Conservation (phyloP, 1,140 invertebrate genomes). For the Drosophila sp. region DNA sequence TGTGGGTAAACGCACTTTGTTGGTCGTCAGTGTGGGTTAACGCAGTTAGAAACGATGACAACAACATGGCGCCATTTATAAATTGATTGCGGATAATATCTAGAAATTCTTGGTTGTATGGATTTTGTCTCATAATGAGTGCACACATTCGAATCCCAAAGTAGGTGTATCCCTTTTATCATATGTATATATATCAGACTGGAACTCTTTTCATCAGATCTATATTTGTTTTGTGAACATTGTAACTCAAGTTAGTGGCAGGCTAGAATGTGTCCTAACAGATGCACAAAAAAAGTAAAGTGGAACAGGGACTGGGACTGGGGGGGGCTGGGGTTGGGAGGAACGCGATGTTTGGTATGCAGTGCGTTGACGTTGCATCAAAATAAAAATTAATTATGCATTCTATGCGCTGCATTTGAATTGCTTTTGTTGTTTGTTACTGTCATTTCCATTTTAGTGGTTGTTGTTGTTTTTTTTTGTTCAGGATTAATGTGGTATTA, state of each 20-base stretch:
- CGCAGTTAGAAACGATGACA: constrained; percentile 34
- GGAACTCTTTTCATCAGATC: too few relatives aligned
- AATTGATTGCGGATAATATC: constrained; percentile 16
- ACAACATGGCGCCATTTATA: constrained; percentile 27
- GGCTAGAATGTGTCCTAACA: too few relatives aligned
- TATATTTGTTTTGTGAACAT: too few relatives aligned
- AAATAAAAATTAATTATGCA: constrained; percentile 83
- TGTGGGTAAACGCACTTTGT: constrained; percentile 51
- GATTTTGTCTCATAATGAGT: too few relatives aligned
- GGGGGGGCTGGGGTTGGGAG: neutral
- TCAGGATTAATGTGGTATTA: constrained; percentile 75
- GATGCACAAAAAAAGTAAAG: neutral
- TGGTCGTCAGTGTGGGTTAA: constrained; percentile 39
- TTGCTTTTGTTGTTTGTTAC: constrained; percentile 63
- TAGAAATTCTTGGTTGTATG: neutral
- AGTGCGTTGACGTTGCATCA: constrained; percentile 81
- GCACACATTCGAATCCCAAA: too few relatives aligned
- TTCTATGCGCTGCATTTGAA: constrained; percentile 81
- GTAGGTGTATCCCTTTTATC: too few relatives aligned
- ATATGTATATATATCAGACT: too few relatives aligned
- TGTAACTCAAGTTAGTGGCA: too few relatives aligned
- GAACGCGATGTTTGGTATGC: constrained; percentile 22
- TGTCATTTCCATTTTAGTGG: constrained; percentile 32
- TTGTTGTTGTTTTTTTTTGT: constrained; percentile 34
- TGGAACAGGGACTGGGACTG: neutral